Base-by-base conservation (phyloP, 2,888 invertebrate species). In the Agrochola lota region DNA sequence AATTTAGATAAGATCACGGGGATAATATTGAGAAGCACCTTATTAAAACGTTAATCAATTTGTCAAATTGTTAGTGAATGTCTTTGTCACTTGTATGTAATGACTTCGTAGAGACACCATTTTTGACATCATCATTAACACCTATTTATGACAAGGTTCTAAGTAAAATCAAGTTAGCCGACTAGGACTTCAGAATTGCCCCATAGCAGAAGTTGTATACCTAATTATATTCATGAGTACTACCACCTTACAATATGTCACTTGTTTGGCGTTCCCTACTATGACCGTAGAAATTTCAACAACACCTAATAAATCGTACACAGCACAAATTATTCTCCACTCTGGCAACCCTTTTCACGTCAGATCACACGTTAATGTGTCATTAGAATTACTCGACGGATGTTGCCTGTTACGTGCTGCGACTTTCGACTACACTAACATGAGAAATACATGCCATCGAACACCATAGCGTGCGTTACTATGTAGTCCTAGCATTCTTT, bases 301-400 rank as follows among this genome's bases (percentile, higher is more conserved):
- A 5, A 30, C 4, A 60, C 5, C 23, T 17, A 55, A 67, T 40
- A 75, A 63, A 63, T 52, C 40, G 35, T 77, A 76, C 46, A 23
- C 43, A 40, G 6, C 2, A 46, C 30, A 63, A 15, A 12, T 55
- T 30, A 17, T n/a, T 43, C 17, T 46, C 0, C 2, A 26, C 4
- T 35, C 64, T 84, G 84, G 80, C 86, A 86, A 62, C 84, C 43
- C 70, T 1, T 20, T 64, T 40, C 11, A 63, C 59, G 30, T 49
- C 70, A 62, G 64, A 86, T 78, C 75, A 76, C 75, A 77, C 78
- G 72, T 70, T 81, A 87, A 81, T 85, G 68, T 87, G 85, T 78
- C 67, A 84, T 86, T 80, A 82, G 79, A 86, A 87, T 80, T 83
- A 85, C 72, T 67, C 49, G 83, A 78, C 86, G 86, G 87, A 86